phyloP scores from a whole-genome alignment of 2,888 invertebrate genomes.

The Polyommatus icarus region DNA sequence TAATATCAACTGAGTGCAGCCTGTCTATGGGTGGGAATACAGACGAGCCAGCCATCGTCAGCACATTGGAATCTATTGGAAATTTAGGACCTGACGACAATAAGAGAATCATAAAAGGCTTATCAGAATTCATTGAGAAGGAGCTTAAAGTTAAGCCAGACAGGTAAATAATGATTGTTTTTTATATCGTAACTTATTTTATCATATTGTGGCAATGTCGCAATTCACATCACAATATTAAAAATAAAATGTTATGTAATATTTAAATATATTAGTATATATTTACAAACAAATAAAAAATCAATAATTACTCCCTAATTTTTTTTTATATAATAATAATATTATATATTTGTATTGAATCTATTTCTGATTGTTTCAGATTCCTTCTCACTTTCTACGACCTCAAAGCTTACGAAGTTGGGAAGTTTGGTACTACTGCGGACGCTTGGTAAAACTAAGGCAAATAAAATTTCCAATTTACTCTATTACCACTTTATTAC shows the following conservation, averaged over 20 bases:
- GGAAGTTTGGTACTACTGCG: conserved; percentile 46
- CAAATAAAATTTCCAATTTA: background rate
- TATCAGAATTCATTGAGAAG: conserved; percentile 54
- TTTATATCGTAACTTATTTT: background rate
- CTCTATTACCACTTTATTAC: background rate
- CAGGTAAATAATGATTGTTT: conserved; percentile 46
- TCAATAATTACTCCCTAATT: background rate
- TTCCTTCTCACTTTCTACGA: conserved; percentile 64
- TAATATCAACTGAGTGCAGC: conserved; percentile 41
- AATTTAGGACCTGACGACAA: conserved; percentile 45
- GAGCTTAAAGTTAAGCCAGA: conserved; percentile 56
- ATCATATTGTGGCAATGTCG: background rate
- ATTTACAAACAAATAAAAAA: no score
- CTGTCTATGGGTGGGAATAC: conserved; percentile 43
- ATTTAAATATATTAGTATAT: no score
- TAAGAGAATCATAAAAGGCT: conserved; percentile 48
- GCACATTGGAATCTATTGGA: conserved; percentile 45
- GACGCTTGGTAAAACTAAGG: background rate
- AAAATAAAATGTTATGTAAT: no score
- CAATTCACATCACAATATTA: no score
- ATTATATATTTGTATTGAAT: background rate
- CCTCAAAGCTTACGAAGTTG: conserved; percentile 49
- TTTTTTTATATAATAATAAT: background rate
- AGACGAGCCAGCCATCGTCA: conserved; percentile 40
- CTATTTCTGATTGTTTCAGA: conserved; percentile 49